Conservation (phyloP, 2,113 vertebrate genomes). For the Chelonoidis abingdonii region DNA sequence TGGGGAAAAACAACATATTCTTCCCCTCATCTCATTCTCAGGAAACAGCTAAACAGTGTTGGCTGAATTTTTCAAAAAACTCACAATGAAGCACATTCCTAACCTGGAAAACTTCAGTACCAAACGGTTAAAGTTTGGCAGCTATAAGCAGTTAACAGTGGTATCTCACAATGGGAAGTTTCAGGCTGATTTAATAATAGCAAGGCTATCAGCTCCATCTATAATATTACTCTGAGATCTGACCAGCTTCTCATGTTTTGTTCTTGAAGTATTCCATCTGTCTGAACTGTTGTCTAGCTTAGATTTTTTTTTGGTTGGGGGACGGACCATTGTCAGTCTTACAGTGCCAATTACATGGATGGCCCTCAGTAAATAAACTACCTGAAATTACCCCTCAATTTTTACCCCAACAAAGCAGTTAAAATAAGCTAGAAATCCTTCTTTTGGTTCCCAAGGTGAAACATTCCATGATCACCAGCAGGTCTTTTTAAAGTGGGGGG, state of each 20-base stretch:
- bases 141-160: background rate
- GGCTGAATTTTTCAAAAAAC: background rate
- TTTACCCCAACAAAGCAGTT: background rate
- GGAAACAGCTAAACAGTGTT: background rate
- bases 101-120: background rate
- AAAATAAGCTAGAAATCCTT: background rate
- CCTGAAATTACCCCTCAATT: background rate
- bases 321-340: background rate
- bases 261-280: background rate
- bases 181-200: background rate
- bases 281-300: background rate
- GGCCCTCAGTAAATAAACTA: background rate
- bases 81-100: background rate
- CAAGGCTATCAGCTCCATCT: background rate
- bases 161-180: background rate
- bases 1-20: background rate
- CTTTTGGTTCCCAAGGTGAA: background rate
- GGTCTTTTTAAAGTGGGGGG: background rate
- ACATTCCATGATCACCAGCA: background rate
- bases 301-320: too few species aligned
- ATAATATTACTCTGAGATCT: background rate
- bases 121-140: background rate
- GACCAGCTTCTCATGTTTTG: background rate
- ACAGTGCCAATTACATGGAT: background rate
- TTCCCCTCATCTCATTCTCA: background rate